Base-by-base conservation (phyloP, 2,797 vertebrate genomes). In the Myiothlypis coronata region DNA sequence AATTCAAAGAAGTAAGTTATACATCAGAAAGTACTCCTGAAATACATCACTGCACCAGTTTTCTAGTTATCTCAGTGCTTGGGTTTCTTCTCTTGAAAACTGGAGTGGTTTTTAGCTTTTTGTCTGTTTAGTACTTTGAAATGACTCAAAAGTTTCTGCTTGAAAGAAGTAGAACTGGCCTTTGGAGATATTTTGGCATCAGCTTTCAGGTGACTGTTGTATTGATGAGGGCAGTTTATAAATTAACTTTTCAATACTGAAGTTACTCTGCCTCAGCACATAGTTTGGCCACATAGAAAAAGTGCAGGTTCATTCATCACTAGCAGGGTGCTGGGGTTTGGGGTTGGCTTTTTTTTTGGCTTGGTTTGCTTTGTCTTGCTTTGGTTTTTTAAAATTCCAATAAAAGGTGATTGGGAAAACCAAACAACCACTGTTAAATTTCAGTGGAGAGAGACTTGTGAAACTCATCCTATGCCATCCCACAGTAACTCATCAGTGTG, bases 1-100 rank as follows among this genome's bases (percentile, higher is more conserved):
- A 99, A 96, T 99, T 99, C 98, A 98, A 99, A 98, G 99, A 99
- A 98, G 99, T 99, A 97, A 97, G 95, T 71, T 50, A 34, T 2
- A 20, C 30, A 47, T 46, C 28, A 44, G 59, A 63, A 91, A 83
- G 61, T 50, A 44, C 12, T 78, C 20, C n/a, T 46, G 34, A 87
- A 82, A 23, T 72, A 44, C 9, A 4, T 74, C 59, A 24, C 8
- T 55, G 49, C 80, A 67, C 39, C 60, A 81, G 34, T 37, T 89
- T 80, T 89, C 9, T 53, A 18, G 15, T 83, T 27, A 32, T 35
- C 39, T 24, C n/a, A 34, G 49, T 81, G 26, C 59, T 91, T 93
- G 16, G 14, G 27, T 47, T 64, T 81, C 65, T 81, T 52, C 56
- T 82, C 50, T 67, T 76, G 32, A 81, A 74, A 83, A 67, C 11